Base-by-base conservation (phyloP, 2,888 invertebrate genomes). In the Mesochorus sp. region DNA sequence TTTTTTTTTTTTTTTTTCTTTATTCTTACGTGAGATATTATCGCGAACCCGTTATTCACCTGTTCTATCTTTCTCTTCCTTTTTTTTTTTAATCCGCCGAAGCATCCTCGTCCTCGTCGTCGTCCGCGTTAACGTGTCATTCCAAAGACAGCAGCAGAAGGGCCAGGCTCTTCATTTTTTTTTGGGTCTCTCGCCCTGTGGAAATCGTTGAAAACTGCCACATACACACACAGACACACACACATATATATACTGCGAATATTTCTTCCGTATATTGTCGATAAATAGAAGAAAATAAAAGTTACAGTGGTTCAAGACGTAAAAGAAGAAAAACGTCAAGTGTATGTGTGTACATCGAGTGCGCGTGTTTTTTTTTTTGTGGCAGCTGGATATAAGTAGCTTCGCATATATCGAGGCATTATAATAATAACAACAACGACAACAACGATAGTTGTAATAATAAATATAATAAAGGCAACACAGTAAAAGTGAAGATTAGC, bases 1-100 rank as follows among this genome's bases (percentile, higher is more conserved):
- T 67, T 34, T 14, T 26, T 67, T 74, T 49, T 24, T 55, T 57
- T 66, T 42, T 51, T 26, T 62, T 47, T 24, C 12, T 51, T 19
- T 47, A 37, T 47, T 59, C 62, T 31, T 14, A 59, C 31, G 26
- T 12, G 47, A 28, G n/a, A 47, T 19, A 34, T 75, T 61, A 37
- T 12, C 44, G 37, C 34, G 51, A 62, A 62, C 53, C 75, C 75
- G 75, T 75, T 78, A 78, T 67, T 51, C 75, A 64, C 71, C 61
- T 79, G 59, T 71, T n/a, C n/a, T 71, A 67, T 61, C 49, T 57
- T 42, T 66, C 47, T 49, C 10, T 66, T 57, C 34, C 24, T 55
- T 44, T 55, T 28, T 53, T 42, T 8, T 12, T 55, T 19, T n/a
- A n/a, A n/a, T n/a, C n/a, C n/a, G n/a, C 6, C 44, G 42, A 28